Evolutionary conservation across 2,113 vertebrate genomes (phyloP).

Genomic region (Haliaeetus leucogaster): DNA sequence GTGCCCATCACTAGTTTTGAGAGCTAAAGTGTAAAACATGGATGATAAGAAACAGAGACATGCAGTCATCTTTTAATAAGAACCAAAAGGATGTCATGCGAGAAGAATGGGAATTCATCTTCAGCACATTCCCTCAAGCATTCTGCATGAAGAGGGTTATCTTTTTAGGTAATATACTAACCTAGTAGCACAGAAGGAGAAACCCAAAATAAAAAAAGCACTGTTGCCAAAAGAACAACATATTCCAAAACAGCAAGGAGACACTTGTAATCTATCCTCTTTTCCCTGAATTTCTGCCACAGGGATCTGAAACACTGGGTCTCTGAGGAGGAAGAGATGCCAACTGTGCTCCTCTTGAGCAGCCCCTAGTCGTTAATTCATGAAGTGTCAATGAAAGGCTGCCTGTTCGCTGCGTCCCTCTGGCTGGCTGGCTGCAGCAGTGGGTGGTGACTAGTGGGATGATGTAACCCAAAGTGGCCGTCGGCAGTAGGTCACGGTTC

Average conservation of each 20-base stretch:
- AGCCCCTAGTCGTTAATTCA: slow-evolving; percentile 39
- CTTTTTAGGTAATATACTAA: neutral
- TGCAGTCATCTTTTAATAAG: neutral
- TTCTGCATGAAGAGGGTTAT: neutral
- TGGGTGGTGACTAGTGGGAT: slow-evolving; percentile 36
- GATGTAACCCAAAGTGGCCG: slow-evolving; percentile 37
- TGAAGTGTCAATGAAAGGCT: slow-evolving; percentile 27
- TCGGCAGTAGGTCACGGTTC: slow-evolving; percentile 16
- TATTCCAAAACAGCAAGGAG: neutral
- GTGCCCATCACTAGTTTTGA: neutral
- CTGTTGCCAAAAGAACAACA: neutral
- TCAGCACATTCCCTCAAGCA: neutral
- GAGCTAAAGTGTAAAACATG: neutral
- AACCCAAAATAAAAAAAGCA: neutral
- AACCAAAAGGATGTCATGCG: slow-evolving; percentile 1
- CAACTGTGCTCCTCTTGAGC: slow-evolving; percentile 7
- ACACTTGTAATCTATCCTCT: neutral
- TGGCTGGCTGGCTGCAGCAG: neutral
- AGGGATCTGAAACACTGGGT: neutral
- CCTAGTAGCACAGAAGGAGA: neutral
- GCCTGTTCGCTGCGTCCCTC: neutral
- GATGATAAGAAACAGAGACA: slow-evolving; percentile 33
- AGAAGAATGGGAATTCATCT: slow-evolving; percentile 1
- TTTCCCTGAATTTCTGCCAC: slow-evolving; percentile 1
- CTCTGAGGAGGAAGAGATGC: slow-evolving; percentile 7